phyloP scores from a whole-genome alignment of 2,797 vertebrate species.

The Protonibea diacanthus region DNA sequence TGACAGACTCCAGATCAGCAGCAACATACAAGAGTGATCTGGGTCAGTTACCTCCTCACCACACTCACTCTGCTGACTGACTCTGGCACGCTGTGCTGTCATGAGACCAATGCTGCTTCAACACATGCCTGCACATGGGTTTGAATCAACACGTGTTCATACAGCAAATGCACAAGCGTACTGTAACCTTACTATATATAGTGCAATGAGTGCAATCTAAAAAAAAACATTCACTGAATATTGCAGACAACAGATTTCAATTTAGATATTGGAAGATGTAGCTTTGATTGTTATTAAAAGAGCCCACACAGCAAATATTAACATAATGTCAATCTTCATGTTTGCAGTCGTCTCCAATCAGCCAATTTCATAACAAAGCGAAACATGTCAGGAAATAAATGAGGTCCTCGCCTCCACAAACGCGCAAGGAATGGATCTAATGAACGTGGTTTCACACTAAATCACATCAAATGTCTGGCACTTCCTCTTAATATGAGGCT shows the following conservation, averaged over 20 bases:
- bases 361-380: conserved; percentile 21
- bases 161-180: conserved; percentile 34
- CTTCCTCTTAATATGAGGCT: conserved; percentile 18
- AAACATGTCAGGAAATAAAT: conserved; percentile 27
- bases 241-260: neutral
- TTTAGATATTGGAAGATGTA: neutral
- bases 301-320: neutral
- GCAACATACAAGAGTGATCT: neutral
- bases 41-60: conserved; percentile 43
- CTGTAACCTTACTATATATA: conserved; percentile 18
- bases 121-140: conserved; percentile 38
- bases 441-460: conserved; percentile 27
- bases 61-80: conserved; percentile 26
- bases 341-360: neutral
- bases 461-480: conserved; percentile 32
- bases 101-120: conserved; percentile 4
- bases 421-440: conserved; percentile 6
- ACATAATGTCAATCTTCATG: neutral
- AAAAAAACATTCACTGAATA: neutral
- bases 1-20: conserved; percentile 1
- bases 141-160: conserved; percentile 37
- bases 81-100: conserved; percentile 22
- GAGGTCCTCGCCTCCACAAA: conserved; percentile 10
- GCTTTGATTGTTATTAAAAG: neutral
- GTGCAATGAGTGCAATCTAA: neutral